phyloP scores from a whole-genome alignment of 2,797 vertebrate genomes.

The Gambelia wislizenii region DNA sequence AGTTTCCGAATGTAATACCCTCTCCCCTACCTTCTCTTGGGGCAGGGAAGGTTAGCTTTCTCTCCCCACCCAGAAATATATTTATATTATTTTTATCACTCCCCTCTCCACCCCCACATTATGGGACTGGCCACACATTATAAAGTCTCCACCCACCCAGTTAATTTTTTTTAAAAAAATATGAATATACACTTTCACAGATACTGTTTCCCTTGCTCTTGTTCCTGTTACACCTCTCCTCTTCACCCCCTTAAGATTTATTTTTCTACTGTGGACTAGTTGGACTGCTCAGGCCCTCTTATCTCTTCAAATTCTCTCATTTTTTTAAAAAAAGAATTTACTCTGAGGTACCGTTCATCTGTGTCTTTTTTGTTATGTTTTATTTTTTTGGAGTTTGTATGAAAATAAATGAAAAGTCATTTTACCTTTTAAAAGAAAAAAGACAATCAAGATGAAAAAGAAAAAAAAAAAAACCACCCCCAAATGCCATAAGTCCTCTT shows the following conservation, averaged over 20 bases:
- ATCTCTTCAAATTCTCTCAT: slow-evolving; percentile 4
- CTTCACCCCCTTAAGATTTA: slow-evolving; percentile 46
- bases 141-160: not conserved
- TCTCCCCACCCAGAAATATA: not conserved
- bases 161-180: not conserved
- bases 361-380: slow-evolving; percentile 27
- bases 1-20: slow-evolving; percentile 38
- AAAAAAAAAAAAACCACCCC: not conserved
- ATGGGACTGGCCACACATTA: slow-evolving; percentile 21
- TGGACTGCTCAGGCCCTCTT: slow-evolving; percentile 19
- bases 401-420: slow-evolving; percentile 48
- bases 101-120: not conserved
- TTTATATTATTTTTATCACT: slow-evolving; percentile 39
- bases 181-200: not conserved
- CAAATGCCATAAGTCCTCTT: not conserved
- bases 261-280: slow-evolving; percentile 64
- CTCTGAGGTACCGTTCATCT: slow-evolving; percentile 29
- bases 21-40: not conserved
- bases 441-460: not conserved
- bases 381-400: slow-evolving; percentile 43
- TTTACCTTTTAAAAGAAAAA: slow-evolving; percentile 31
- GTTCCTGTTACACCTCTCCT: slow-evolving; percentile 4
- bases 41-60: not conserved
- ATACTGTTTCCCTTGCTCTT: not conserved
- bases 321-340: slow-evolving; percentile 7